phyloP scores from a whole-genome alignment of 2,113 vertebrate genomes.

The Marmota monax region DNA sequence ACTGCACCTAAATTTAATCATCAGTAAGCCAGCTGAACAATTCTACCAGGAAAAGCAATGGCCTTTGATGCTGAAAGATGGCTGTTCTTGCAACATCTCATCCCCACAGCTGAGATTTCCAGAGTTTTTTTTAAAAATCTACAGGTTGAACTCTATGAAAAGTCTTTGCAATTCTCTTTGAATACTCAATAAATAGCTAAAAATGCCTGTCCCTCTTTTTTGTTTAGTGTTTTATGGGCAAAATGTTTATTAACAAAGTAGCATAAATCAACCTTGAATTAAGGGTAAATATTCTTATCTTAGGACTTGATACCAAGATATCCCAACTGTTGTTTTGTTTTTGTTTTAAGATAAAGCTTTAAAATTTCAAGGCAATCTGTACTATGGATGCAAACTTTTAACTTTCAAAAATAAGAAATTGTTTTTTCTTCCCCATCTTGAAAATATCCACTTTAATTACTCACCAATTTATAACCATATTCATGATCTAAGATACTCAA shows the following conservation, averaged over 20 bases:
- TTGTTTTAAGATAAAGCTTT: not conserved
- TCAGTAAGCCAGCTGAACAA: not conserved
- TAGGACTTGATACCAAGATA: not conserved
- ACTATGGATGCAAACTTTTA: not conserved
- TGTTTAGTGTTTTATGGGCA: not conserved
- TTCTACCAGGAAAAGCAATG: not conserved
- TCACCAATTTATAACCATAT: not conserved
- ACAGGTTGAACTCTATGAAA: not conserved
- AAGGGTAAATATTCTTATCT: not conserved
- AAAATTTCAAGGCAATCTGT: constrained; percentile 33
- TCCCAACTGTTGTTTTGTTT: not conserved
- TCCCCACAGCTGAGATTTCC: not conserved
- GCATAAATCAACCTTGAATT: not conserved
- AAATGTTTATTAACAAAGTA: not conserved
- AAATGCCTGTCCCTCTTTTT: not conserved
- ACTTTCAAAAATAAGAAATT: constrained; percentile 14
- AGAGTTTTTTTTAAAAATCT: not conserved
- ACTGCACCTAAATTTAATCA: not conserved
- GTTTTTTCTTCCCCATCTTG: not conserved
- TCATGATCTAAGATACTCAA: not conserved
- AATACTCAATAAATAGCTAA: not conserved
- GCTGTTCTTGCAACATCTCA: not conserved
- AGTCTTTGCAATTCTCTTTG: not conserved
- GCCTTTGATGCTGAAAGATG: not conserved
- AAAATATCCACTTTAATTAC: not conserved